Evolutionary conservation across 2,888 invertebrate species (phyloP), one percentile per base, ranked within the genome.

Genomic region (Nudaria mundana): DNA sequence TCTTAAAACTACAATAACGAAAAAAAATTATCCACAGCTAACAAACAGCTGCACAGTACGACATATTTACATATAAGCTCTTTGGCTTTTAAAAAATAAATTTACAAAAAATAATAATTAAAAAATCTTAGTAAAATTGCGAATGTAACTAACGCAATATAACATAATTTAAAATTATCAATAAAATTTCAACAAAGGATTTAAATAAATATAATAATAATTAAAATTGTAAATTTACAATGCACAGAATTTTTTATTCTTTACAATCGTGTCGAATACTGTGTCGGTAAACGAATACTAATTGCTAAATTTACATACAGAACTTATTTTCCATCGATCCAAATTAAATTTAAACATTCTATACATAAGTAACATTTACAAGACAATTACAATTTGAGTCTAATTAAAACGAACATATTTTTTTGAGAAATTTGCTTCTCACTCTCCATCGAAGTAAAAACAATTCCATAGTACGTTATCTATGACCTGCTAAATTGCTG

Each of bases 1-100:
- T 79, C 85, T 85, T 88, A 84, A 76, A 84, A 88, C 81, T 84
- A 87, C 83, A 78, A 77, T 77, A 88, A 87, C 87, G 86, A 82
- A 87, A 81, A n/a, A n/a, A 59, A 76, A 76, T 81, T 76, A 68
- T 64, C 59, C 62, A 61, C 82, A 80, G 76, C 82, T 71, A 66
- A 57, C 65, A 55, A 56, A 57, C 59, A 77, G 81, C 83, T 77
- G 82, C 76, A 59, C 69, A 64, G 44, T 59, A 60, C 58, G 57
- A 62, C 64, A 63, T 85, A 86, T 87, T 79, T 87, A 87, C 85
- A 86, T 45, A 61, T 77, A 83, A 88, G 87, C 87, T 88, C 87
- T 88, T 88, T 88, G 87, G 87, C 85, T 85, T 78, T 76, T 86
- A 78, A 75, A 63, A 74, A n/a, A 76, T 71, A 75, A 20, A 77